These are phyloP conservation scores for Morbakka virulenta DNA, from an alignment of 30 jellyfish, hydroid and myxozoan species.

Conservation along the genomic window DNA sequence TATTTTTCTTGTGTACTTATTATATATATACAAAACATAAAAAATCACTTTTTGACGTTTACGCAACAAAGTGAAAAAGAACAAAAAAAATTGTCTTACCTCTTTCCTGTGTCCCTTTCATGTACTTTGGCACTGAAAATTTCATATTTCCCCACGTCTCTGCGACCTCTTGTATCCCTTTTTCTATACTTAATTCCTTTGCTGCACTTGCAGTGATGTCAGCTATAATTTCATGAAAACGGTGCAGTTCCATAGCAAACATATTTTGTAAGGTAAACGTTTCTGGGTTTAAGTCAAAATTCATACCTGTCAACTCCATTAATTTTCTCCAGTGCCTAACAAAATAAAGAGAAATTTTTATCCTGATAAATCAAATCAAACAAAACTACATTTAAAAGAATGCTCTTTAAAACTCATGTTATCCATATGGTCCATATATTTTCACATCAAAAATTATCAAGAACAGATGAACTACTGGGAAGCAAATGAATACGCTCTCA, in stretches of 20 bases:
- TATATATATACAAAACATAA: background rate
- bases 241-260: conserved; percentile 98
- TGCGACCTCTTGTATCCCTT: conserved; percentile 86
- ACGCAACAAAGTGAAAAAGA: too few relatives aligned
- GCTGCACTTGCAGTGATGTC: conserved; percentile 93
- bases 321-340: conserved; percentile 86
- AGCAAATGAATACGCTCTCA: too few relatives aligned
- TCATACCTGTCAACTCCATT: conserved; percentile 90
- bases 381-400: background rate
- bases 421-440: background rate
- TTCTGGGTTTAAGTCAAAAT: conserved; percentile 90
- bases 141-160: conserved; percentile 88
- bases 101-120: conserved; percentile 97
- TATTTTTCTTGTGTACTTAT: too few relatives aligned
- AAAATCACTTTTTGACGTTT: too few relatives aligned
- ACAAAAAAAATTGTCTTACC: too few relatives aligned
- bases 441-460: too few relatives aligned
- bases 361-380: too few relatives aligned
- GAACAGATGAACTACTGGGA: too few relatives aligned
- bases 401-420: background rate
- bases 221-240: conserved; percentile 83
- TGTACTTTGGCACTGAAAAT: conserved; percentile 73
- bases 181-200: conserved; percentile 88
- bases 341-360: too few relatives aligned
- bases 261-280: conserved; percentile 85